Evolutionary conservation across 2,888 invertebrate genomes (phyloP).

Genomic region (Drosophila prostipennis): DNA sequence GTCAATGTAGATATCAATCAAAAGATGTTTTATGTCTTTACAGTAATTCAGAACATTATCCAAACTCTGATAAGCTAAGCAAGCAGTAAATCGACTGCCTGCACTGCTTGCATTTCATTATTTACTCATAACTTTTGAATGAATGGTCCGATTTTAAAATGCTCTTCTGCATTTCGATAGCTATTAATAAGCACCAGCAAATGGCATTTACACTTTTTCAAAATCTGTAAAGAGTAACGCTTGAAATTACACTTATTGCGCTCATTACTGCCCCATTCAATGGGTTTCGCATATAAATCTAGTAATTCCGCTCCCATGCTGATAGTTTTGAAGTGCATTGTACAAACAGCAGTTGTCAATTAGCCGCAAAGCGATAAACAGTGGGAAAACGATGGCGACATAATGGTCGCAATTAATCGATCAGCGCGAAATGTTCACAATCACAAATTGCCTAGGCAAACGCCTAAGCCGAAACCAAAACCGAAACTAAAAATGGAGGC

Average conservation of each 20-base stretch:
- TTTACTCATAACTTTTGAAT: too few species aligned
- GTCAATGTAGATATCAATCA: too few species aligned
- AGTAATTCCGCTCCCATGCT: neutral
- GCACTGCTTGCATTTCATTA: too few species aligned
- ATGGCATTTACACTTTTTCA: too few species aligned
- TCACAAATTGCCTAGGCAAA: conserved; percentile 31
- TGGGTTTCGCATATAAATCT: neutral
- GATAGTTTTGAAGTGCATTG: neutral
- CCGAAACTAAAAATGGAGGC: conserved; percentile 32
- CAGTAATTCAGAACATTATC: neutral
- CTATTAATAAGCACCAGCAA: too few species aligned
- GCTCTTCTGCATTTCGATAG: too few species aligned
- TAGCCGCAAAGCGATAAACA: conserved; percentile 20
- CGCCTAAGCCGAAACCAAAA: conserved; percentile 4
- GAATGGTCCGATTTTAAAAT: too few species aligned
- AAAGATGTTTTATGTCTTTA: too few species aligned
- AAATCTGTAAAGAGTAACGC: neutral
- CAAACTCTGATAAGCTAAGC: neutral
- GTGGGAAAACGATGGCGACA: conserved; percentile 22
- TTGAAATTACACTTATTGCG: too few species aligned
- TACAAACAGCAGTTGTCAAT: conserved; percentile 15
- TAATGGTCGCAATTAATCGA: conserved; percentile 35
- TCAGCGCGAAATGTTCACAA: conserved; percentile 17
- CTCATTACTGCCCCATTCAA: neutral
- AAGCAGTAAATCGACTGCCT: too few species aligned